Evolutionary conservation across 2,888 invertebrate genomes (phyloP).

Genomic region (Rhogogaster chlorosoma): DNA sequence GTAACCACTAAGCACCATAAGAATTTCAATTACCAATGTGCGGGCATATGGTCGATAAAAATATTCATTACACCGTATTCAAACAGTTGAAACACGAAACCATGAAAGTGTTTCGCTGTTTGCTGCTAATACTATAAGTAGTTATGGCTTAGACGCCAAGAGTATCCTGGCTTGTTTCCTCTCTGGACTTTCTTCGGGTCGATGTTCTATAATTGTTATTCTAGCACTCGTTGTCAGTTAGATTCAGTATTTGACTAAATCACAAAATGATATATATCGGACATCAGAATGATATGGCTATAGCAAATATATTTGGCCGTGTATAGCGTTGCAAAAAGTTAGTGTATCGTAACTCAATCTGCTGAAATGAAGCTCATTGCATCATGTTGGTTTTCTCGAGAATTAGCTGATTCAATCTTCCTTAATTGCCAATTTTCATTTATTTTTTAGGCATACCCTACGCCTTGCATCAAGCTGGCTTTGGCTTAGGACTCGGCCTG

Average conservation of each 20-base stretch:
- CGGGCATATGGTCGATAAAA: not conserved
- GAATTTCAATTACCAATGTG: not conserved
- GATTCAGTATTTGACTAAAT: not conserved
- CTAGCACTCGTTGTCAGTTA: not conserved
- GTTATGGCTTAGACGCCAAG: not conserved
- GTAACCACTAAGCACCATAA: not conserved
- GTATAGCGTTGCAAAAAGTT: not conserved
- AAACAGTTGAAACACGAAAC: slow-evolving; percentile 16
- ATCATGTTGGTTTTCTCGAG: not conserved
- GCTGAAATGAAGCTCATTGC: not conserved
- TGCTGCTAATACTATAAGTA: not conserved
- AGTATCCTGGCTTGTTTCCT: not conserved
- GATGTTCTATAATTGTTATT: not conserved
- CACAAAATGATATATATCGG: not conserved
- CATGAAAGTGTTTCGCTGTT: slow-evolving; percentile 26
- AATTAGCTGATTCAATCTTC: not conserved
- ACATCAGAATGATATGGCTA: not conserved
- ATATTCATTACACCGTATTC: not conserved
- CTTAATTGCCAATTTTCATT: not conserved
- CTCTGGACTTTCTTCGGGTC: too few species aligned
- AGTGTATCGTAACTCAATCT: not conserved
- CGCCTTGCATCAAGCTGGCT: slow-evolving; percentile 89
- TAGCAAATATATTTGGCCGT: not conserved
- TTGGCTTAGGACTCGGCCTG: slow-evolving; percentile 87
- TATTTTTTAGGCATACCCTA: slow-evolving; percentile 85